These are phyloP conservation scores for Caenorhabditis briggsae DNA, from an alignment of 1,140 invertebrate species.

Conservation along the genomic window DNA sequence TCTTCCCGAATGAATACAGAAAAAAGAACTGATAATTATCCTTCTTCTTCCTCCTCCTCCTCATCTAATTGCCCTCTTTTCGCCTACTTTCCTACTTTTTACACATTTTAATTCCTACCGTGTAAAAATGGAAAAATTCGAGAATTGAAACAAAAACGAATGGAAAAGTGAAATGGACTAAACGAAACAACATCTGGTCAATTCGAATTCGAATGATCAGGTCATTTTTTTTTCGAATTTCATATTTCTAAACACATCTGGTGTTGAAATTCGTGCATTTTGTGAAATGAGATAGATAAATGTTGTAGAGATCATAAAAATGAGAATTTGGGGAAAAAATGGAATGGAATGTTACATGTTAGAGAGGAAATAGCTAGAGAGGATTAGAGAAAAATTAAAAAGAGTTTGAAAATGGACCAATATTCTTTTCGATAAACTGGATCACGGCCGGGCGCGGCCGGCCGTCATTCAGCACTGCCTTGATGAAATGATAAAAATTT, in stretches of 20 bases:
- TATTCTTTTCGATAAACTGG: no score
- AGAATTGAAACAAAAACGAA: not conserved
- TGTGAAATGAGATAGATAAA: not conserved
- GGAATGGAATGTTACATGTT: no score
- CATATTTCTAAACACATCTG: not conserved
- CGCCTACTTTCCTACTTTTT: not conserved
- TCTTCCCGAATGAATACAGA: constrained; percentile 27
- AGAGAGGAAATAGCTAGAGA: no score
- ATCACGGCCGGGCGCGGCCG: no score
- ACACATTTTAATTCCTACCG: constrained; percentile 27
- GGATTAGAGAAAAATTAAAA: no score
- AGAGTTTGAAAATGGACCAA: no score
- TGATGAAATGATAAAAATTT: no score
- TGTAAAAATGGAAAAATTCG: not conserved
- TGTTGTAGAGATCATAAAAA: not conserved
- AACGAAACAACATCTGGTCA: constrained; percentile 32
- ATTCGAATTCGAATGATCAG: not conserved
- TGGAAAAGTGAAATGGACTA: not conserved
- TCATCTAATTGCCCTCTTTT: constrained; percentile 9
- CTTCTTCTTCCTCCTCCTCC: not conserved
- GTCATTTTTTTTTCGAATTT: not conserved
- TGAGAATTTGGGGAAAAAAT: no score
- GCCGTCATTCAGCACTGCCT: no score
- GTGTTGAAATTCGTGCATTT: not conserved
- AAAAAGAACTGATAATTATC: constrained; percentile 44